Base-by-base conservation (phyloP, 1,140 invertebrate species). In the Drosophila nasuta region DNA sequence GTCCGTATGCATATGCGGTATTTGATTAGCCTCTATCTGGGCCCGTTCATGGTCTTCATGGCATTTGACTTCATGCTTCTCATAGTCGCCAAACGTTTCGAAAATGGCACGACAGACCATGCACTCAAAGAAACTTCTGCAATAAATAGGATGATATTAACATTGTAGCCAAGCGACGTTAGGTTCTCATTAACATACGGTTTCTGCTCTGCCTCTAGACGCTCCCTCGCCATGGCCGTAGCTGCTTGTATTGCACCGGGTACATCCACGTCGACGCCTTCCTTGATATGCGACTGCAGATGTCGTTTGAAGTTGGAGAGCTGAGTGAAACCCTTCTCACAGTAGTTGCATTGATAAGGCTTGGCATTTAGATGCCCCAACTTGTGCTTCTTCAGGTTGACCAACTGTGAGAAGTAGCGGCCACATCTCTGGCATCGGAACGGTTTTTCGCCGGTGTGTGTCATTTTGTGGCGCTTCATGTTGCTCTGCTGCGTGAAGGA, bases 401-500 rank as follows among this genome's bases (percentile, higher is more conserved):
- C 90, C 51, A 92, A 74, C 59, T 92, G 92, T 7, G 92, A 92
- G 67, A 92, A 92, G 68, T 91, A 91, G 11, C 91, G 77, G 33
- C 85, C 89, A 60, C 92, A 92, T 5, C 88, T 75, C 65, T 92
- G 91, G 57, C 92, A 92, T 2, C 90, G 86, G 54, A 92, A 92
- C 51, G 92, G 92, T 58, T 92, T 92, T 60, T 92, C 91, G 38
- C 92, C 91, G n/a, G 92, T 92, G 69, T 92, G 92, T 79, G 81
- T 91, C 75, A 92, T 88, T 76, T 92, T 88, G 78, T 92, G 92
- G 48, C 91, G 91, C 51, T 91, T 92, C 89, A 92, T 90, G 74
- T 92, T 92, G 66, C 91, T 91, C 59, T 92, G 91, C 77, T 92
- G 92, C 43, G 92, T 92, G 57, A 92, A 92, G 48, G 89, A 89